phyloP scores from a whole-genome alignment of 2,113 vertebrate species.

The Vidua chalybeata region DNA sequence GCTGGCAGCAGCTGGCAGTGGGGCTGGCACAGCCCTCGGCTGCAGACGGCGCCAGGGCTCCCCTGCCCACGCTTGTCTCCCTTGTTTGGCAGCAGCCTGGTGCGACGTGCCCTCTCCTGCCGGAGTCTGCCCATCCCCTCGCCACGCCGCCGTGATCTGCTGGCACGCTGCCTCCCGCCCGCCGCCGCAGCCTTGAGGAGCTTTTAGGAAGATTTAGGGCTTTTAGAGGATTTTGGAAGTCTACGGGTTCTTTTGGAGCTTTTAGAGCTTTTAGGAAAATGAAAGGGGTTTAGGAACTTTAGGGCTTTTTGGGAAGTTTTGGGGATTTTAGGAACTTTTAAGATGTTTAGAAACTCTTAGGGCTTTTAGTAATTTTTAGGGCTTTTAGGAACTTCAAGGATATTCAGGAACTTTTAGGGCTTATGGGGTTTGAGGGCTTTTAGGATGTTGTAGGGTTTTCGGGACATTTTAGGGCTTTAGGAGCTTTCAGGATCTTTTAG shows the following conservation, averaged over 20 bases:
- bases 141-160: accelerated
- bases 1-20: not conserved
- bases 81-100: not conserved
- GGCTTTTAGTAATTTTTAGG: not conserved
- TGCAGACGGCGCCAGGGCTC: not conserved
- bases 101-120: not conserved
- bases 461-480: not conserved
- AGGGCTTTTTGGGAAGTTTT: not conserved
- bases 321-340: not conserved
- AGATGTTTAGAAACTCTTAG: not conserved
- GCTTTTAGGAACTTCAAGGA: not conserved
- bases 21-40: not conserved
- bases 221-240: not conserved
- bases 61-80: not conserved
- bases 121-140: not conserved
- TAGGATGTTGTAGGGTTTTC: not conserved
- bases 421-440: not conserved
- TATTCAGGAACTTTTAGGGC: not conserved
- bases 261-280: not conserved
- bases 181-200: not conserved
- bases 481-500: not conserved
- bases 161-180: accelerated
- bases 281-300: not conserved
- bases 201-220: not conserved
- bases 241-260: not conserved